Evolutionary conservation across 1,140 invertebrate species (phyloP), one percentile per base, ranked within the genome.

Genomic region (Drosophila lowei): DNA sequence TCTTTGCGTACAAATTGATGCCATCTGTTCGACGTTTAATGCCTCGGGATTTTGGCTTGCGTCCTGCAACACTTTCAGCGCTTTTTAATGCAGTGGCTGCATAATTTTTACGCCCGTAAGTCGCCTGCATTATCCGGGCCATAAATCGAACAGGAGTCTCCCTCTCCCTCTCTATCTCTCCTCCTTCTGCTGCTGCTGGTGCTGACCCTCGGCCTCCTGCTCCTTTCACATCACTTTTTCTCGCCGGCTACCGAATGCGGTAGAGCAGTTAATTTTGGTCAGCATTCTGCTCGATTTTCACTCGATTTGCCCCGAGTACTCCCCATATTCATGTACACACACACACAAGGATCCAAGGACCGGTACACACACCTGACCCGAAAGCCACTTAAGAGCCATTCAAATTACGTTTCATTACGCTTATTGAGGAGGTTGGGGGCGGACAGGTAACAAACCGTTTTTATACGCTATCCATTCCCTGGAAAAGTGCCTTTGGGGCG

Each of bases 401-500:
- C 81, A 86, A 86, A 85, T 85, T 77, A 80, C 77, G 72, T 85
- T 85, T 86, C 80, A 86, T 85, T 85, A 86, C 73, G 67, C 56
- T 85, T 80, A 86, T 86, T 85, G 77, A 62, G 66, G 60, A 53
- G 60, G 55, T 52, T 38, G 57, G 57, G 50, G 59, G 28, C 30
- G 30, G 30, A 30, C 30, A 47, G 42, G 67, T 44, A 47, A 30
- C 46, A 61, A 66, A 52, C 50, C 59, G 50, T 73, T 63, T 50
- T 54, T 61, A 47, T 49, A 38, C 16, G 28, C 49, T 34, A 6
- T 38, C 34, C 30, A 11, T 34, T 34, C 28, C n/a, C 18, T 13
- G 34, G 13, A 46, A 16, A 43, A 59, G 46, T 9, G 30, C 7
- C 30, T 30, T 9, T 9, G 30, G 8, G 28, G 28, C 7, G 28